Percentiles rank a stretch among this genome's conserved stretches.
Evolutionary conservation across 1,140 invertebrate genomes (phyloP).

Genomic region (Stegodyphus dumicola): DNA sequence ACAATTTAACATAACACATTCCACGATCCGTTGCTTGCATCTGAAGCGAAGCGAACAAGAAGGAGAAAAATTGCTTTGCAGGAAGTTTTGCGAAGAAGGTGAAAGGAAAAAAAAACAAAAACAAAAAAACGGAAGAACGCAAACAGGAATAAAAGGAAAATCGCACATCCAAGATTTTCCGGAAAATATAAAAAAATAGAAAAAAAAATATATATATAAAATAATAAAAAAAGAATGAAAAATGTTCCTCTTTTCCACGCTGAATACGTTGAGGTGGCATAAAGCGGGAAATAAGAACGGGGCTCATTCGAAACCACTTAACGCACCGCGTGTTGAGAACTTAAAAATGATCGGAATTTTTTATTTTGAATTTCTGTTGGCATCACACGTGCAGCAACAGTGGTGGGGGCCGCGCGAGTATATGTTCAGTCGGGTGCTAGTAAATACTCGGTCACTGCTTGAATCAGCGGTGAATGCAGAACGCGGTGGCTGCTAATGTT

Average conservation of each 20-base stretch:
- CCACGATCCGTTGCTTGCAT: neutral
- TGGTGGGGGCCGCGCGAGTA: too few species aligned
- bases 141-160: neutral
- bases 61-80: too few species aligned
- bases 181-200: neutral
- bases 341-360: slow-evolving; percentile 39
- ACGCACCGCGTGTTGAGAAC: slow-evolving; percentile 27
- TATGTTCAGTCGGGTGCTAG: too few species aligned
- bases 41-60: too few species aligned
- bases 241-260: slow-evolving; percentile 10
- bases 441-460: too few species aligned
- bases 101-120: too few species aligned
- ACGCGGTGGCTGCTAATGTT: too few species aligned
- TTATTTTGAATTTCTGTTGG: neutral
- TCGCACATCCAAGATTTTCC: neutral
- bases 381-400: neutral
- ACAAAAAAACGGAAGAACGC: too few species aligned
- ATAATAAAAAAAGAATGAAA: neutral
- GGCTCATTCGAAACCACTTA: slow-evolving; percentile 51
- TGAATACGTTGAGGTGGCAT: too few species aligned
- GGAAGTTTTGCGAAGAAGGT: too few species aligned
- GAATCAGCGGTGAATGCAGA: too few species aligned
- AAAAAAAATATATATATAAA: neutral
- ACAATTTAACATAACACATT: slow-evolving; percentile 17
- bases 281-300: slow-evolving; percentile 48